Evolutionary conservation across 2,888 invertebrate genomes (phyloP), one percentile per base, ranked within the genome.

Genomic region (Escarpia spicata): DNA sequence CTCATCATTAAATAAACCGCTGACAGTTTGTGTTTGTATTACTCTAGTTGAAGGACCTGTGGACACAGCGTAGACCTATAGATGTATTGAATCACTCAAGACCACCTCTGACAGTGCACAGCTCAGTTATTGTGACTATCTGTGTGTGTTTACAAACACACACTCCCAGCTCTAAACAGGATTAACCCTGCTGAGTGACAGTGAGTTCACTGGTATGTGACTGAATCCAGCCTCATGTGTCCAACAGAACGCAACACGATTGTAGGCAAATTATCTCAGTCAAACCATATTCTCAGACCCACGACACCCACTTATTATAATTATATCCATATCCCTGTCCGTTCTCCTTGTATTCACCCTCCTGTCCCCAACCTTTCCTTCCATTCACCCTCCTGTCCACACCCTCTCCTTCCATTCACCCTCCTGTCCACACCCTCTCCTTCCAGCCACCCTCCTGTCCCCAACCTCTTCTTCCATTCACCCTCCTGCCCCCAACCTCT

Each of bases 91-190:
- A 75, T 75, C 75, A 75, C 75, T 75, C 75, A 19, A 75, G 26
- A 75, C 26, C 75, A 75, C 75, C 75, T 75, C 75, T 26, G 75
- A 15, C 75, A 26, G 19, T 15, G 19, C 4, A 26, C 75, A 4
- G 75, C 75, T n/a, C 26, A 75, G 75, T 75, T 75, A 75, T 75
- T 75, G 75, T 15, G 75, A n/a, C 75, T 75, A 75, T 75, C 26
- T 75, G 75, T 75, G 75, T 75, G 75, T 75, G 75, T 75, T 75
- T 75, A 75, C 75, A 75, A 75, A 75, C 75, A 75, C n/a, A n/a
- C 75, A 15, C 26, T 75, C 6, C 75, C n/a, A n/a, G 19, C 19
- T 75, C 75, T 75, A 75, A 75, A 75, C n/a, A 75, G 75, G 75
- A 75, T 75, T 75, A 75, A 75, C 52, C 52, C 52, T 19, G 75